Evolutionary conservation across 2,888 invertebrate species (phyloP).

Genomic region (Serripes groenlandicus): DNA sequence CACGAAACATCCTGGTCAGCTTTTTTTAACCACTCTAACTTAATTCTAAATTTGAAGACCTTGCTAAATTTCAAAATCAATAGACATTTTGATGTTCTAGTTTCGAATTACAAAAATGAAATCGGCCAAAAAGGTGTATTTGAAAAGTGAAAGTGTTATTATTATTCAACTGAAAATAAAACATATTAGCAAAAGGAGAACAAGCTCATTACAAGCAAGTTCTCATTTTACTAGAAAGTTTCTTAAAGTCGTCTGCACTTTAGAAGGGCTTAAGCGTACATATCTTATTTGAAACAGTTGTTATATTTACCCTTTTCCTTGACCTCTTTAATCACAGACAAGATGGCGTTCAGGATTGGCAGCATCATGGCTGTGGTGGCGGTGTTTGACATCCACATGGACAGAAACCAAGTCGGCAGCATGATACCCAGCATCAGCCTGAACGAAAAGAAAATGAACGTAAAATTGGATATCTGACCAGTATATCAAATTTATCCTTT

Average conservation of each 20-base stretch:
- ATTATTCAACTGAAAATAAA: too few relatives aligned
- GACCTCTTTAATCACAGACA: slow-evolving; percentile 74
- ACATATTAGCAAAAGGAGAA: background rate
- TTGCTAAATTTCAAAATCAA: too few relatives aligned
- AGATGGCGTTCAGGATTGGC: slow-evolving; percentile 84
- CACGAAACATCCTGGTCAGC: too few relatives aligned
- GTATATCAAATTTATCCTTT: too few relatives aligned
- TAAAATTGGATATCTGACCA: too few relatives aligned
- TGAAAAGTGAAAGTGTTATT: too few relatives aligned
- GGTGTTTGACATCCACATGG: slow-evolving; percentile 99
- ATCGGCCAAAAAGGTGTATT: too few relatives aligned
- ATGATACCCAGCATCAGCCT: slow-evolving; percentile 83
- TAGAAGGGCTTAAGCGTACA: background rate
- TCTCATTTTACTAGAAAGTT: background rate
- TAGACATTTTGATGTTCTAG: too few relatives aligned
- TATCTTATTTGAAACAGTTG: background rate
- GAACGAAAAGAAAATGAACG: too few relatives aligned
- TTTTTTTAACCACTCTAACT: too few relatives aligned
- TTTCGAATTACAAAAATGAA: too few relatives aligned
- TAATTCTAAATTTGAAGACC: too few relatives aligned
- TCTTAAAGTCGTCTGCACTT: background rate
- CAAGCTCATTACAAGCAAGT: background rate
- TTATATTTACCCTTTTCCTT: slow-evolving; percentile 58
- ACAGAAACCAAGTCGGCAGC: slow-evolving; percentile 96
- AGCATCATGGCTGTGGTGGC: slow-evolving; percentile 89